These are phyloP conservation scores for Cantharis flavilabris DNA, from an alignment of 2,888 invertebrate species.

Conservation along the genomic window DNA sequence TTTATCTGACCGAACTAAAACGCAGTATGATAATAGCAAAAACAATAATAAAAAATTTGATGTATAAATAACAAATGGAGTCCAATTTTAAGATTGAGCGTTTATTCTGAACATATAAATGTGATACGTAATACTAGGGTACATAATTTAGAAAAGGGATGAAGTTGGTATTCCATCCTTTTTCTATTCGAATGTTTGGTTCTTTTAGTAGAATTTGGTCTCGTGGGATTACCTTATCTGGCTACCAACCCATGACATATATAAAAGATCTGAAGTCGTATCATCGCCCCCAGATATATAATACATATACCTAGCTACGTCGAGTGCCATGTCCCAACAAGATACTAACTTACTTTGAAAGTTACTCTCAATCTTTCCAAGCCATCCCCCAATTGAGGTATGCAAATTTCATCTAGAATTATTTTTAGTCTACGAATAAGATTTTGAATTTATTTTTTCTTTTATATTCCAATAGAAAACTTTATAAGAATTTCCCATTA, in stretches of 20 bases:
- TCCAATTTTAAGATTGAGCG: slow-evolving; percentile 40
- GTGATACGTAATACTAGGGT: slow-evolving; percentile 39
- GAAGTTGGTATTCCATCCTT: slow-evolving; percentile 34
- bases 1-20: background rate
- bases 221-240: slow-evolving; percentile 39
- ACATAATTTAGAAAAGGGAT: slow-evolving; percentile 40
- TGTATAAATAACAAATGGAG: slow-evolving; percentile 36
- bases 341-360: slow-evolving; percentile 30
- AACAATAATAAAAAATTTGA: slow-evolving; percentile 37
- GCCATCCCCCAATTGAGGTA: slow-evolving; percentile 28
- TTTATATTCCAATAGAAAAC: slow-evolving; percentile 1
- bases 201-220: slow-evolving; percentile 35
- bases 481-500: background rate
- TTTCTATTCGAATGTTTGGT: slow-evolving; percentile 33
- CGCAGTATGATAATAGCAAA: background rate
- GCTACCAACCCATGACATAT: slow-evolving; percentile 37
- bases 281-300: slow-evolving; percentile 35
- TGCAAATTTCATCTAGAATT: slow-evolving; percentile 29
- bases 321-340: slow-evolving; percentile 27
- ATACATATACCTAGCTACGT: slow-evolving; percentile 31
- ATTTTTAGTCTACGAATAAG: slow-evolving; percentile 26
- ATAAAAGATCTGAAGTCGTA: slow-evolving; percentile 37
- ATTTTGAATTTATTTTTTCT: slow-evolving; percentile 4
- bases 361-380: slow-evolving; percentile 26
- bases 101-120: slow-evolving; percentile 42